These are phyloP conservation scores for Macrosteles quadrilineatus DNA, from an alignment of 1,140 invertebrate genomes.

Conservation along the genomic window DNA sequence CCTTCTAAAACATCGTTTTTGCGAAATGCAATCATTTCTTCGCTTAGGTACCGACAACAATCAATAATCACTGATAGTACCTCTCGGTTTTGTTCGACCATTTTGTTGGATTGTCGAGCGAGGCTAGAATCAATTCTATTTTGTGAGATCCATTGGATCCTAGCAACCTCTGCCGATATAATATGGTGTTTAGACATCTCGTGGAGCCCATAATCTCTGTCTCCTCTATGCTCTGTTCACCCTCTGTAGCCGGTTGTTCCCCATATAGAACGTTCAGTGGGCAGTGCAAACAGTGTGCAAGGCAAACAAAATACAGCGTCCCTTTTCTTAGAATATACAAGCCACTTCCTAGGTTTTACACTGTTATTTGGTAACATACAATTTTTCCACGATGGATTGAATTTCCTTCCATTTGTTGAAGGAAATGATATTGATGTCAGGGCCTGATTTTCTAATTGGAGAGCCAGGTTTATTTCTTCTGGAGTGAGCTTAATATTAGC, in stretches of 20 bases:
- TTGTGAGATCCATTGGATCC: conserved; percentile 28
- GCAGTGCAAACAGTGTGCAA: conserved; percentile 28
- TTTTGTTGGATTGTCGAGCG: background rate
- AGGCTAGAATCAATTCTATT: conserved; percentile 23
- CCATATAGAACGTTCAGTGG: conserved; percentile 24
- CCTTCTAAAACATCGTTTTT: conserved; percentile 4
- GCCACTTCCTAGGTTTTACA: conserved; percentile 27
- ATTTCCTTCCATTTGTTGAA: conserved; percentile 27
- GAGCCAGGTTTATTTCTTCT: conserved; percentile 25
- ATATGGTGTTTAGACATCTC: conserved; percentile 26
- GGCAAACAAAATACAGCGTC: conserved; percentile 28
- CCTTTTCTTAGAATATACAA: conserved; percentile 26
- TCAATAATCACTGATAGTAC: conserved; percentile 6
- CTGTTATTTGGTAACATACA: conserved; percentile 20
- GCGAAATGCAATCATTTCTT: conserved; percentile 18
- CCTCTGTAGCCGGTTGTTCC: conserved; percentile 26
- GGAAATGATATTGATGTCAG: conserved; percentile 6
- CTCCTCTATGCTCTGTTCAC: conserved; percentile 11
- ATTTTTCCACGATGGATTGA: conserved; percentile 17
- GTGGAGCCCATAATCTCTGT: conserved; percentile 28
- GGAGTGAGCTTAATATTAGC: conserved; percentile 24
- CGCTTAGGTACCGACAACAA: conserved; percentile 16
- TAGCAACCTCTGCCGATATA: conserved; percentile 22
- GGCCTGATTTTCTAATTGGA: conserved; percentile 25
- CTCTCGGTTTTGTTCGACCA: conserved; percentile 17